These are phyloP conservation scores for Cygnus atratus DNA, from an alignment of 2,113 vertebrate genomes.

Conservation along the genomic window DNA sequence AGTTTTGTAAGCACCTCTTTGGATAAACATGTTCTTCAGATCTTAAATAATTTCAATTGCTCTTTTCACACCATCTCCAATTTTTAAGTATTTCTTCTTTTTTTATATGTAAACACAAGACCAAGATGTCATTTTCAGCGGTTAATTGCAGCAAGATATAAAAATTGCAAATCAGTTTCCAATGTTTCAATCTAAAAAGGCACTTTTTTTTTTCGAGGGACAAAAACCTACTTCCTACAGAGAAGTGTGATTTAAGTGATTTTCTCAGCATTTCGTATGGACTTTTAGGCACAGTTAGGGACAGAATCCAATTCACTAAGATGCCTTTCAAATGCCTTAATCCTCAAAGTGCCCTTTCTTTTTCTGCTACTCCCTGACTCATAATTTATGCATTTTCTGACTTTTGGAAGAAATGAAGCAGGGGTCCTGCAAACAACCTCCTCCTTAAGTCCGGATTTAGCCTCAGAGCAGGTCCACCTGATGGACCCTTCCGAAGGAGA, in stretches of 20 bases:
- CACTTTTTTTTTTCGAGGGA: background rate
- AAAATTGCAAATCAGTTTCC: background rate
- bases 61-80: background rate
- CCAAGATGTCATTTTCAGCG: background rate
- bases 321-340: slow-evolving; percentile 18
- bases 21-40: background rate
- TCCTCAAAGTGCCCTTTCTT: slow-evolving; percentile 2
- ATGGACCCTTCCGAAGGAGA: background rate
- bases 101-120: background rate
- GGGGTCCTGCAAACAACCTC: slow-evolving; percentile 9
- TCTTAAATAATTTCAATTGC: background rate
- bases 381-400: slow-evolving; percentile 15
- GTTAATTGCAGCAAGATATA: background rate
- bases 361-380: slow-evolving; percentile 15
- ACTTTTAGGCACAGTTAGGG: background rate
- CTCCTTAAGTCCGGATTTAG: background rate
- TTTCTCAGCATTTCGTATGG: slow-evolving; percentile 16
- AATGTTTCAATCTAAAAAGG: background rate
- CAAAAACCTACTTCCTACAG: background rate
- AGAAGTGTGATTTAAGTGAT: background rate
- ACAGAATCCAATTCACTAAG: background rate
- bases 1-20: background rate
- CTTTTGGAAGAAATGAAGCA: slow-evolving; percentile 36
- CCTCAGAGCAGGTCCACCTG: background rate
- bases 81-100: background rate